Evolutionary conservation across 2,888 invertebrate species (phyloP), one percentile per base, ranked within the genome.

Genomic region (Papilio demoleus): DNA sequence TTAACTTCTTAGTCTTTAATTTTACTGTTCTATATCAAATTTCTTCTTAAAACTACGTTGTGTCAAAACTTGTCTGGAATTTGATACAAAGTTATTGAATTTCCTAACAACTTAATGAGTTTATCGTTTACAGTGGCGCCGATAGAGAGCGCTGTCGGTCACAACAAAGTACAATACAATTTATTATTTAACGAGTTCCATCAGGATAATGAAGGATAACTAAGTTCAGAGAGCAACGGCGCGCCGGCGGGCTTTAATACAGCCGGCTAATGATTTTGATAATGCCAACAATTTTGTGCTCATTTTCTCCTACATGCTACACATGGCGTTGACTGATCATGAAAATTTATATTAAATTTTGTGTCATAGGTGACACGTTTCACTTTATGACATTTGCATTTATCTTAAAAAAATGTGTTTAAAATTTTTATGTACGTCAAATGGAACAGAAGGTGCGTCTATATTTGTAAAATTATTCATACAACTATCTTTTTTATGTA

Each of bases 121-220:
- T 60, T 12, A 60, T 24, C 6, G 31, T 19, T 50, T 27, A 45
- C 36, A 14, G 19, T 19, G 19, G 5, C 27, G n/a, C 50, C 17
- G 36, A 50, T 47, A 63, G 50, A 63, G 50, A 24, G 38, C 60
- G 40, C 9, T 24, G 17, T 40, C 24, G 38, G 24, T 40, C 60
- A 40, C 60, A 60, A 60, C 24, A 64, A 36, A 36, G 31, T 64
- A 50, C 64, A 64, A 50, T 27, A 75, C 77, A 75, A 79, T 84
- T 84, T 82, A 84, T 82, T 82, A 82, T 79, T 77, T 82, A 83
- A 86, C 81, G 79, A 77, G 79, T 80, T 75, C 76, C 79, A 81
- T 64, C 64, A 77, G 80, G 77, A 77, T 85, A 85, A 86, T 84
- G 83, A 83, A 81, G 81, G 81, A 78, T 84, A 82, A 82, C 76